Evolutionary conservation across 2,797 vertebrate genomes (phyloP).

Genomic region (Crotalus adamanteus): DNA sequence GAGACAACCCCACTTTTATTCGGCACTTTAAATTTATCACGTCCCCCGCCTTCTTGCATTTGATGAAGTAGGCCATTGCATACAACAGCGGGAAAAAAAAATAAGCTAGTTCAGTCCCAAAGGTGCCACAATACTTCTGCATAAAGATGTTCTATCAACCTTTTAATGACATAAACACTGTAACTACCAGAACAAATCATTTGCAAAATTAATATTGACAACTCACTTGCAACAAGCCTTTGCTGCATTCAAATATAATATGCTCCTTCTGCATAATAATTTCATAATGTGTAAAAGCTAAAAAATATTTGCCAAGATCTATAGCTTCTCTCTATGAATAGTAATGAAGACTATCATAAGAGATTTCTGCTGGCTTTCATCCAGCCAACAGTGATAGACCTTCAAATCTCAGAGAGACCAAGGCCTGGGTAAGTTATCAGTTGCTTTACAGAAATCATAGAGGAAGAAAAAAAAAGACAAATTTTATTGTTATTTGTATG

Average conservation of each 20-base stretch:
- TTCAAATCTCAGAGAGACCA: not conserved
- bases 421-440: not conserved
- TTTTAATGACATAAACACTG: conserved; percentile 31
- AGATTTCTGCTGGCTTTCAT: not conserved
- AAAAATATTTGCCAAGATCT: conserved; percentile 19
- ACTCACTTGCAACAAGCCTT: conserved; percentile 39
- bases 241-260: not conserved
- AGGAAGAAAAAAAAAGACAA: not conserved
- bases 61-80: not conserved
- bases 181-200: conserved; percentile 36
- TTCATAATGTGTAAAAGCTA: conserved; percentile 14
- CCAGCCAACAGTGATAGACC: not conserved
- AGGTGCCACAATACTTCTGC: not conserved
- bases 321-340: not conserved
- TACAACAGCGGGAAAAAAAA: not conserved
- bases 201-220: conserved; percentile 49
- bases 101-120: not conserved
- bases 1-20: not conserved
- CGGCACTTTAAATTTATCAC: not conserved
- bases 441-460: not conserved
- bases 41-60: not conserved
- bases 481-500: not conserved
- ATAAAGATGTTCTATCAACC: conserved; percentile 29
- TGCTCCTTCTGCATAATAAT: conserved; percentile 23
- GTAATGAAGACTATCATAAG: conserved; percentile 17